Evolutionary conservation across 2,888 invertebrate genomes (phyloP).

Genomic region (Nomada ruficornis): DNA sequence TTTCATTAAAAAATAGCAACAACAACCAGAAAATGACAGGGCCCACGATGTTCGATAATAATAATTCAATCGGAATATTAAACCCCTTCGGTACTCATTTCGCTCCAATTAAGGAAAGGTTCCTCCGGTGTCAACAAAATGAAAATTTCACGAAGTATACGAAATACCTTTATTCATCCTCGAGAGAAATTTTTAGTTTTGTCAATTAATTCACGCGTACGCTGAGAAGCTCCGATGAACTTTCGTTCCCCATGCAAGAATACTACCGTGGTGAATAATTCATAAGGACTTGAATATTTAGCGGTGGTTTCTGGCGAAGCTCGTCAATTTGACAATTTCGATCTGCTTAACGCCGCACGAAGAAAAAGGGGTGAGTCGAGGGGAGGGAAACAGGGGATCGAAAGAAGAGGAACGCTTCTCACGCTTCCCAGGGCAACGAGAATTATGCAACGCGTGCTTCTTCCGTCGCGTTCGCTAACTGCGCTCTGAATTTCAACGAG

Average conservation of each 20-base stretch:
- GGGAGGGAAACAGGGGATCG: neutral
- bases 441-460: conserved; percentile 47
- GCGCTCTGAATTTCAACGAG: conserved; percentile 41
- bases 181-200: neutral
- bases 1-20: neutral
- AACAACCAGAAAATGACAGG: neutral
- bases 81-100: neutral
- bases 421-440: conserved; percentile 40
- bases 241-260: conserved; percentile 3
- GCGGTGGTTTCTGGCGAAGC: conserved; percentile 28
- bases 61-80: neutral
- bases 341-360: conserved; percentile 36
- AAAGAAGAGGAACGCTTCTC: conserved; percentile 36
- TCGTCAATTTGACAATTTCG: conserved; percentile 54
- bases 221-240: neutral
- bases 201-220: conserved; percentile 23
- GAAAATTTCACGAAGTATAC: no score
- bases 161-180: neutral
- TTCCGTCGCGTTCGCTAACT: conserved; percentile 25
- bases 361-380: neutral
- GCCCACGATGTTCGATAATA: neutral
- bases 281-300: conserved; percentile 53
- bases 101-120: neutral
- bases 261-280: conserved; percentile 47
- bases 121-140: no score